Base-by-base conservation (phyloP, 2,113 vertebrate species). In the Aegithalos caudatus region DNA sequence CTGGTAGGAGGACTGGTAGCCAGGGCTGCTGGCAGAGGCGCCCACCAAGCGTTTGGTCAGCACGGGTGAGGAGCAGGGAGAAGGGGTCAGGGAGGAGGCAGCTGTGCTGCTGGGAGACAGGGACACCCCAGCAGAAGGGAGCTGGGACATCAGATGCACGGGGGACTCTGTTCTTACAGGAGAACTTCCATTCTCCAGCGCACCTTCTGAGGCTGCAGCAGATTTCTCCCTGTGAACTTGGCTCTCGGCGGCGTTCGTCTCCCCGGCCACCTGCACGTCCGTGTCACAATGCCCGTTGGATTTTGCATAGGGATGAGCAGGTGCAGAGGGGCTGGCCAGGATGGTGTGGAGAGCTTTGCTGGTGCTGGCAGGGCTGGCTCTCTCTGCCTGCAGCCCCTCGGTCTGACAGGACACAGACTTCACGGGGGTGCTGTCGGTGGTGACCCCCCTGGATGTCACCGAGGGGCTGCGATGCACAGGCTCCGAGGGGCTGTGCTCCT, bases 11-110 rank as follows among this genome's bases (percentile, higher is more conserved):
- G 99, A 99, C 82, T 99, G 99, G 96, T 99, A 99, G 74, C 97
- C 95, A 1, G 98, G 98, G 92, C 98, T 98, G 96, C 97, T 90
- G 4, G 98, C 98, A 1, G 98, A 97, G 6, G 98, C 94, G n/a
- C 98, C 99, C 86, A 97, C 89, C 3, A 99, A 50, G 53, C 99
- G 99, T 64, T 99, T 99, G 3, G 97, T 96, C 20, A 99, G 97
- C 4, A 99, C 98, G 0, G 99, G 99, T 0, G 99, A 99, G 29
- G 99, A 99, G 94, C 99, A 98, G n/a, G 99, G 99, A 11, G 99
- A 99, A 25, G 99, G 99, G 2, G 98, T 99, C 25, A 99, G 98
- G 2, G 99, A 99, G 76, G 99, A 99, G 47, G 99, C 98, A 40
- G 99, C 99, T 0, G 99, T 99, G 98, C 98, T 97, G 95, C 98